A percentile compares a stretch with the other conserved stretches of the same genome.
These are phyloP conservation scores for Nannospalax galili DNA, from an alignment of 2,113 vertebrate species.

Conservation along the genomic window DNA sequence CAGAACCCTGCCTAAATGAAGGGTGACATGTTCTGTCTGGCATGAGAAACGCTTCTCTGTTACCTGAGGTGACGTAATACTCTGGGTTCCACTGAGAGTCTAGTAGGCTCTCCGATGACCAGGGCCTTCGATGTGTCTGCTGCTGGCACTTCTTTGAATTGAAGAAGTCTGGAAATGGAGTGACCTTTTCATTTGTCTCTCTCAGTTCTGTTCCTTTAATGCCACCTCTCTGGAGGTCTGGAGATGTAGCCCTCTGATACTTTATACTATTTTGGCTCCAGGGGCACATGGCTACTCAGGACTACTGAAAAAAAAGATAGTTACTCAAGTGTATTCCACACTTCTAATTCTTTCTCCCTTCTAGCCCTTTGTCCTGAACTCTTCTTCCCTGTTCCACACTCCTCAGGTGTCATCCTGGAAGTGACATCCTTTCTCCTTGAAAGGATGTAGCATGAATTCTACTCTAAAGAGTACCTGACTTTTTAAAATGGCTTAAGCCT, in stretches of 20 bases:
- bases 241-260: neutral
- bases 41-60: neutral
- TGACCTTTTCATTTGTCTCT: neutral
- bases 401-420: neutral
- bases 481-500: neutral
- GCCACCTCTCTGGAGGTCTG: neutral
- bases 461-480: neutral
- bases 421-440: neutral
- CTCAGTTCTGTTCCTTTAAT: neutral
- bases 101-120: neutral
- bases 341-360: neutral
- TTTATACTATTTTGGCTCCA: neutral
- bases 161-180: neutral
- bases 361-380: neutral
- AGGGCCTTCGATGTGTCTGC: neutral
- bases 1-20: neutral
- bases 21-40: neutral
- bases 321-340: neutral
- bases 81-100: neutral
- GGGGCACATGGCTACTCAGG: neutral
- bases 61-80: neutral
- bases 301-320: neutral
- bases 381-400: neutral
- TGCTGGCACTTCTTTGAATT: neutral
- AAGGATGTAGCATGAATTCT: neutral